A percentile compares a stretch with the other conserved stretches of the same genome.
phyloP scores from a whole-genome alignment of 2,888 invertebrate genomes.

The Ornithoptera alexandrae region DNA sequence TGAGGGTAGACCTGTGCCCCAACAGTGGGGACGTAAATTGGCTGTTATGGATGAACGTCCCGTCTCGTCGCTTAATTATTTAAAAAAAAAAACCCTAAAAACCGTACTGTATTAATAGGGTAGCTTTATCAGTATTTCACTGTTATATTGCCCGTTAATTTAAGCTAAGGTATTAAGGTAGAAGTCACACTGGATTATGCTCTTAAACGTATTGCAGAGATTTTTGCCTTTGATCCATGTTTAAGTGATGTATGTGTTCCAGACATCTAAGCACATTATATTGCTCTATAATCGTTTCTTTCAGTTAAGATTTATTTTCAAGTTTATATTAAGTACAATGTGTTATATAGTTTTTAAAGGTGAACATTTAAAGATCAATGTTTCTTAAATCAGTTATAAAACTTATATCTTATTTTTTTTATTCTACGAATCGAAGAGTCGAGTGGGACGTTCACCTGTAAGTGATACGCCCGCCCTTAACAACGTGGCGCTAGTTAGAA shows the following conservation, averaged over 20 bases:
- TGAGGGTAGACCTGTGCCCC: too few relatives aligned
- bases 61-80: too few relatives aligned
- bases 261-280: background rate
- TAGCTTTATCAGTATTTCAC: background rate
- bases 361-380: background rate
- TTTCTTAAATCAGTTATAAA: background rate
- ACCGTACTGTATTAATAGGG: background rate
- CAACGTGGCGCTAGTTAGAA: too few relatives aligned
- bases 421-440: too few relatives aligned
- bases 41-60: too few relatives aligned
- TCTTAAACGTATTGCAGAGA: background rate
- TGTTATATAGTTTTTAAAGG: background rate
- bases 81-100: background rate
- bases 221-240: background rate
- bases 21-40: too few relatives aligned
- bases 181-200: constrained; percentile 1
- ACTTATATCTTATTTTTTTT: too few relatives aligned
- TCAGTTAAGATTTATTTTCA: background rate
- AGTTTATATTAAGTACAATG: background rate
- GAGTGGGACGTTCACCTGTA: too few relatives aligned
- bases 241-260: constrained; percentile 7
- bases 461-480: too few relatives aligned
- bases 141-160: background rate
- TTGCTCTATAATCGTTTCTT: constrained; percentile 2
- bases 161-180: constrained; percentile 4